A percentile compares a stretch with the other conserved stretches of the same genome.
Evolutionary conservation across 2,797 vertebrate genomes (phyloP).

Genomic region (Anolis apletophallus): DNA sequence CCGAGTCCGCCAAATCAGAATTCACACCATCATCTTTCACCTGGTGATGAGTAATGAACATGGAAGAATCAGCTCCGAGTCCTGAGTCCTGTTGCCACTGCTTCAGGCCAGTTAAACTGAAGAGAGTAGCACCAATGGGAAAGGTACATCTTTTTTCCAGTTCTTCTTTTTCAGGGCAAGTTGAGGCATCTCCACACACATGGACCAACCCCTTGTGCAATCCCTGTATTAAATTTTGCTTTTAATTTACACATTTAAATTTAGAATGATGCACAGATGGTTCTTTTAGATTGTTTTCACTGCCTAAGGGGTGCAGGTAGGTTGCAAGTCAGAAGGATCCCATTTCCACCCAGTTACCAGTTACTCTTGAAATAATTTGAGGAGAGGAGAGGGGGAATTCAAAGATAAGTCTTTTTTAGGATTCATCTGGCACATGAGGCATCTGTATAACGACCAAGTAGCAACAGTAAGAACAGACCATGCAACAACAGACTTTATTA

Average conservation of each 20-base stretch:
- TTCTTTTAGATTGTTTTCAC: neutral
- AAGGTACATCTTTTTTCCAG: neutral
- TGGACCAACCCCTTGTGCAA: neutral
- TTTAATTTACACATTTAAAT: neutral
- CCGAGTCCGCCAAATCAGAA: too few relatives aligned
- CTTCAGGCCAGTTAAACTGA: slow-evolving; percentile 18
- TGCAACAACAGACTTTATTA: too few relatives aligned
- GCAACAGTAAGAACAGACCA: too few relatives aligned
- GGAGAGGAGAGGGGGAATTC: neutral
- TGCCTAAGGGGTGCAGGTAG: neutral
- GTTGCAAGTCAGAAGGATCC: neutral
- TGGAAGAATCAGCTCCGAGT: too few relatives aligned
- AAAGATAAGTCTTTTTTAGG: too few relatives aligned
- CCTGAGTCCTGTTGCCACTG: neutral
- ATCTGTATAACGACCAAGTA: too few relatives aligned
- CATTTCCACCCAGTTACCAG: neutral
- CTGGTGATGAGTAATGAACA: too few relatives aligned
- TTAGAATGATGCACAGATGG: neutral
- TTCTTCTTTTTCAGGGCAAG: neutral
- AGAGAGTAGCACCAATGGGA: too few relatives aligned
- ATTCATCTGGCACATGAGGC: too few relatives aligned
- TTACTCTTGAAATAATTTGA: neutral
- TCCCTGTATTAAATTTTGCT: neutral
- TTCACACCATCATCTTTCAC: too few relatives aligned
- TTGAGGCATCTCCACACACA: neutral